Conservation (phyloP, 2,888 invertebrate genomes). For the Colletes collaris region DNA sequence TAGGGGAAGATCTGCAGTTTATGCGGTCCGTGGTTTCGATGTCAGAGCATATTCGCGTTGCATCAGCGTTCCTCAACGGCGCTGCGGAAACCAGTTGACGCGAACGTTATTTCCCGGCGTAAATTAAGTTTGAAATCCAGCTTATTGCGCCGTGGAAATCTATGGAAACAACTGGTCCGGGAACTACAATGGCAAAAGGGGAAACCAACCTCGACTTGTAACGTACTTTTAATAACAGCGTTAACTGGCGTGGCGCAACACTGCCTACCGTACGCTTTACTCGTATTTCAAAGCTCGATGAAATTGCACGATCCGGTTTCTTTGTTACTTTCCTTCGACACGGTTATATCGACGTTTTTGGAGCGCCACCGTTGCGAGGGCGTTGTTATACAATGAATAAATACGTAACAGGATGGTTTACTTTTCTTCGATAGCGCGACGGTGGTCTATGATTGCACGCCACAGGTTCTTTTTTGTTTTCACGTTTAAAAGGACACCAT, state of each 20-base stretch:
- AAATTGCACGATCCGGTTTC: slow-evolving; percentile 45
- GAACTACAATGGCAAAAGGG: slow-evolving; percentile 46
- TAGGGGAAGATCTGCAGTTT: slow-evolving; percentile 50
- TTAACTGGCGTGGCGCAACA: slow-evolving; percentile 48
- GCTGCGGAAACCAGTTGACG: slow-evolving; percentile 48
- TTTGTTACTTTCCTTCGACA: slow-evolving; percentile 59
- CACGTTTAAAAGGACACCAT: neutral
- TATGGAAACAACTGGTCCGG: slow-evolving; percentile 44
- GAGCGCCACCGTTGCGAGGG: slow-evolving; percentile 21
- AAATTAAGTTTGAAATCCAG: slow-evolving; percentile 61
- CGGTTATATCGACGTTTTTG: slow-evolving; percentile 52
- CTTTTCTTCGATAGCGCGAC: neutral
- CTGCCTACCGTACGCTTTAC: slow-evolving; percentile 20
- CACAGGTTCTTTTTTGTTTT: neutral
- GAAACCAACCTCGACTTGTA: slow-evolving; percentile 39
- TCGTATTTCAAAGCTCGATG: slow-evolving; percentile 50
- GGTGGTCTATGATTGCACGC: neutral
- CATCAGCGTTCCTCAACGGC: slow-evolving; percentile 37
- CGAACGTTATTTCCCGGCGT: slow-evolving; percentile 59
- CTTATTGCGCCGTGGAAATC: slow-evolving; percentile 60
- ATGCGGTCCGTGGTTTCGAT: slow-evolving; percentile 48
- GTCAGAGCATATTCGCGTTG: slow-evolving; percentile 36
- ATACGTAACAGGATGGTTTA: slow-evolving; percentile 25
- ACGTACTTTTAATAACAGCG: slow-evolving; percentile 55
- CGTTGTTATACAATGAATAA: slow-evolving; percentile 18